These are phyloP conservation scores for Megastigmus dorsalis DNA, from an alignment of 2,888 invertebrate genomes.

Conservation along the genomic window DNA sequence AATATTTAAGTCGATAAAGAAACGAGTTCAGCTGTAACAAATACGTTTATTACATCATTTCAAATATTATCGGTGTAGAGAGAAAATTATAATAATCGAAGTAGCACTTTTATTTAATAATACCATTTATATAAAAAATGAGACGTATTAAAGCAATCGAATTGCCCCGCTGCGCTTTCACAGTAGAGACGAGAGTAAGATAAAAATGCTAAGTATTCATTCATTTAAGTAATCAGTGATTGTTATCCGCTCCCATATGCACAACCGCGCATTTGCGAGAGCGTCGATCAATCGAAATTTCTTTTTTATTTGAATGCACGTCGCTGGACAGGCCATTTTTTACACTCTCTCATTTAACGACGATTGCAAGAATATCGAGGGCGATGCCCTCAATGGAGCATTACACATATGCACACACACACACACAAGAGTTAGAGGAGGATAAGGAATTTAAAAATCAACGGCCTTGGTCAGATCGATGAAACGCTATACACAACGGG, in stretches of 20 bases:
- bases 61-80: too few relatives aligned
- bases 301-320: slow-evolving; percentile 20
- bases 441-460: slow-evolving; percentile 53
- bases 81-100: too few relatives aligned
- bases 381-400: slow-evolving; percentile 40
- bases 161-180: not conserved
- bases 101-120: too few relatives aligned
- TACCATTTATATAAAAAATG: too few relatives aligned
- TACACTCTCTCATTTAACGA: slow-evolving; percentile 28
- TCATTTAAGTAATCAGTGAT: slow-evolving; percentile 13
- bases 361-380: slow-evolving; percentile 51
- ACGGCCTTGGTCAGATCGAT: slow-evolving; percentile 58
- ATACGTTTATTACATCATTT: too few relatives aligned
- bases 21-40: too few relatives aligned
- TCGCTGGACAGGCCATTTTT: slow-evolving; percentile 14
- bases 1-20: too few relatives aligned
- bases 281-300: slow-evolving; percentile 33
- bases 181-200: not conserved
- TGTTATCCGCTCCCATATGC: not conserved
- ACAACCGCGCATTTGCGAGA: not conserved
- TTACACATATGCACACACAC: too few relatives aligned
- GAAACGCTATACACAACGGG: too few relatives aligned
- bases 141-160: too few relatives aligned
- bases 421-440: not conserved
- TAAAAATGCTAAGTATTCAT: not conserved